These are phyloP conservation scores for Meloe dianella DNA, from an alignment of 2,888 invertebrate genomes.

Conservation along the genomic window DNA sequence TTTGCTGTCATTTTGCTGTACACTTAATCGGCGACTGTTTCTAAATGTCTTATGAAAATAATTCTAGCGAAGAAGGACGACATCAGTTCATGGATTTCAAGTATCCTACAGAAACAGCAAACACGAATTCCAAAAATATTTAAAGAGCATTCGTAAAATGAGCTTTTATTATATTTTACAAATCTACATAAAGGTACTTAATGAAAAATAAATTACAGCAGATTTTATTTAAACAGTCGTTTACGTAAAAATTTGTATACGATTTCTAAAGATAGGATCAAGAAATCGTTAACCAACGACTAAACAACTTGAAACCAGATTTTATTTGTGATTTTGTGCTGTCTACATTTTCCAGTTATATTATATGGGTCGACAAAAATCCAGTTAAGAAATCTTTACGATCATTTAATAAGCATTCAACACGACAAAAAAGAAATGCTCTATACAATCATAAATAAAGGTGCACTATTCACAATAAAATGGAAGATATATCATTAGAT, in stretches of 20 bases:
- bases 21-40: no score
- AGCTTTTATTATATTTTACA: background rate
- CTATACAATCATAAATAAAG: background rate
- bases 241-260: background rate
- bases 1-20: no score
- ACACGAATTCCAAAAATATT: background rate
- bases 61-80: no score
- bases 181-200: background rate
- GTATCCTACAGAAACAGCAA: background rate
- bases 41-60: no score
- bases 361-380: constrained; percentile 17
- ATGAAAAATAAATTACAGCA: background rate
- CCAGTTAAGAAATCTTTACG: constrained; percentile 10
- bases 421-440: constrained; percentile 15
- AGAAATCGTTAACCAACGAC: background rate
- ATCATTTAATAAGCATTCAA: constrained; percentile 21
- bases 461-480: background rate
- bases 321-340: constrained; percentile 25
- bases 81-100: no score
- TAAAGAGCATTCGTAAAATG: background rate
- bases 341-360: constrained; percentile 25
- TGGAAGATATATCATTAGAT: background rate
- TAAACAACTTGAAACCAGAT: constrained; percentile 17
- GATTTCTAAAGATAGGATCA: background rate
- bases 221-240: background rate